Base-by-base conservation (phyloP, 1,140 invertebrate genomes). In the Drosophila triauraria region DNA sequence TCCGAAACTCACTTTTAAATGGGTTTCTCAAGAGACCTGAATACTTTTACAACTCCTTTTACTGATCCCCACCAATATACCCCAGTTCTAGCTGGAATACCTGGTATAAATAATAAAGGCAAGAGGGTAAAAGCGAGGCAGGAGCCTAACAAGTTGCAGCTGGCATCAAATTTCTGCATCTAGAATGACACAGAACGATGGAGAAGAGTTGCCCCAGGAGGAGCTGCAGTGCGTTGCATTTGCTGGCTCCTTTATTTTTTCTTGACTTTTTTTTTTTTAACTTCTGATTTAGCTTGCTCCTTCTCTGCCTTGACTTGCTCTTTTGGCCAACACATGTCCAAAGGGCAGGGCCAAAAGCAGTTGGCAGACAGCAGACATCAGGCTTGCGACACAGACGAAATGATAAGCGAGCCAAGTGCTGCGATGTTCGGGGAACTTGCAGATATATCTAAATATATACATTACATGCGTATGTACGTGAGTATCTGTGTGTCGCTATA, bases 341-440 rank as follows among this genome's bases (percentile, higher is more conserved):
- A 44, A 13, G 53, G 20, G 53, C 35, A 40, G 35, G 56, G 79
- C 65, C 27, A 54, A 51, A 50, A 25, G 76, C 57, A 80, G 76
- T 59, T 60, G 72, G 71, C 78, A 80, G 67, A 51, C 67, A 72
- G 56, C 64, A 78, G 64, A 68, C 81, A 60, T 69, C 58, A 46
- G 57, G 43, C 65, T 58, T 70, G 69, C 69, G 69, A 72, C 70
- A 75, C 70, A 80, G 61, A 77, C 70, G 68, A 72, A 87, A 80
- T 87, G 84, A 87, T 87, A 87, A 87, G 84, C 78, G 72, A 58
- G 64, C 61, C 80, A 83, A 86, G 83, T 75, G 76, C 75, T 59
- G 40, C 64, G 54, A 46, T 54, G 67, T 72, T 72, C 65, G 54
- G 40, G 53, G 54, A 60, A 58, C 38, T 74, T 48, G 30, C n/a